phyloP scores from a whole-genome alignment of 2,888 invertebrate genomes.

The Acanthosepion esculentum region DNA sequence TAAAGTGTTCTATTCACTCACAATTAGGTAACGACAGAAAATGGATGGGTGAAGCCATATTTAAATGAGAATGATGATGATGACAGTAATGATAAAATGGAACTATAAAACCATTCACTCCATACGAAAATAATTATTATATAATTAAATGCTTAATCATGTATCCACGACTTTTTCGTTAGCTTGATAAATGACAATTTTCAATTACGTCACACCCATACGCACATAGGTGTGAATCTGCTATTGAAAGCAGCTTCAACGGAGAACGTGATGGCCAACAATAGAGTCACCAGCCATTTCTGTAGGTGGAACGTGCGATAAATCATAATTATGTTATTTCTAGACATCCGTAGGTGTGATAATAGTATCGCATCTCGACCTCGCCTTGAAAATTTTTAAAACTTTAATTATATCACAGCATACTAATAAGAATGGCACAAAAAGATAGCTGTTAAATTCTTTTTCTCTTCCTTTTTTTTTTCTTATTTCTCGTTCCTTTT shows the following conservation, averaged over 20 bases:
- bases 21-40: neutral
- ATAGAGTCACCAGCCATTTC: conserved; percentile 38
- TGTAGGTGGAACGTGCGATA: neutral
- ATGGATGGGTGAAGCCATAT: neutral
- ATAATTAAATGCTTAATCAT: conserved; percentile 33
- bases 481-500: neutral
- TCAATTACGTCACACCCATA: neutral
- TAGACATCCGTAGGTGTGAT: conserved; percentile 44
- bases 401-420: neutral
- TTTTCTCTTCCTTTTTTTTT: neutral
- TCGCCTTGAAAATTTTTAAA: neutral
- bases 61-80: neutral
- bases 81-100: neutral
- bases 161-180: conserved; percentile 16
- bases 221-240: neutral
- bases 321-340: conserved; percentile 46
- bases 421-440: neutral
- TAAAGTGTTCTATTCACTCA: neutral
- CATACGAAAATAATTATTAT: neutral
- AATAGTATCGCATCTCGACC: conserved; percentile 38
- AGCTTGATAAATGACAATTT: conserved; percentile 12
- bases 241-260: neutral
- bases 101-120: neutral
- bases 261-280: neutral
- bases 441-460: neutral